These are phyloP conservation scores for Geophilus truncorum DNA, from an alignment of 2,888 invertebrate species.

Conservation along the genomic window DNA sequence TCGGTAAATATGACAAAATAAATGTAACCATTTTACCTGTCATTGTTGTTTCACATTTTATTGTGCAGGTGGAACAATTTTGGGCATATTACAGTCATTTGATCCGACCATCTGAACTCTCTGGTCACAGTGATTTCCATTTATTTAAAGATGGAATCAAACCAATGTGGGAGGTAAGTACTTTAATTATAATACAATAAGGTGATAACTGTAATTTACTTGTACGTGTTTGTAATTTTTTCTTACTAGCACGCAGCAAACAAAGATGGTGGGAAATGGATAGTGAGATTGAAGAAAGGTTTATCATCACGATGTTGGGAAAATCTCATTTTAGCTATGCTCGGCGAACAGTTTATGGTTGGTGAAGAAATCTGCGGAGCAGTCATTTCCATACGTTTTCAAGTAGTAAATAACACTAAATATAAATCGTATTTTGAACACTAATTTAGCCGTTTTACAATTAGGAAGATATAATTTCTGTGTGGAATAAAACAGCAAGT, in stretches of 20 bases:
- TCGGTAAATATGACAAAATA: conserved; percentile 44
- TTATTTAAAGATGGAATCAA: conserved; percentile 97
- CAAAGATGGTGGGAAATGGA: conserved; percentile 96
- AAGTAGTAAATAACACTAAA: conserved; percentile 54
- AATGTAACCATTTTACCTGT: not conserved
- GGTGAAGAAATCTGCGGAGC: conserved; percentile 98
- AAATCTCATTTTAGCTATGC: conserved; percentile 94
- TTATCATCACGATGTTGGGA: conserved; percentile 97
- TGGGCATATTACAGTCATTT: conserved; percentile 94
- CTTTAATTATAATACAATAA: not conserved
- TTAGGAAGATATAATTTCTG: conserved; percentile 89
- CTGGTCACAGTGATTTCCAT: conserved; percentile 87
- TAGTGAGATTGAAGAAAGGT: conserved; percentile 87
- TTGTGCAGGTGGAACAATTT: conserved; percentile 83
- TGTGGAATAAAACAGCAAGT: conserved; percentile 94
- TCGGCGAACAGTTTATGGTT: conserved; percentile 98
- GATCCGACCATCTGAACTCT: conserved; percentile 80
- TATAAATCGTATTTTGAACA: not conserved
- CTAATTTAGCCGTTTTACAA: conserved; percentile 22
- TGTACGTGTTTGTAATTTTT: not conserved
- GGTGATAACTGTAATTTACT: not conserved
- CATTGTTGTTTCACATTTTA: not conserved
- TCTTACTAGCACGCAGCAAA: conserved; percentile 74
- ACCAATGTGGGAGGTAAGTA: conserved; percentile 97
- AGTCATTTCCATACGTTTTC: conserved; percentile 89